Base-by-base conservation (phyloP, 2,113 vertebrate genomes). In the Notiomystis cincta region DNA sequence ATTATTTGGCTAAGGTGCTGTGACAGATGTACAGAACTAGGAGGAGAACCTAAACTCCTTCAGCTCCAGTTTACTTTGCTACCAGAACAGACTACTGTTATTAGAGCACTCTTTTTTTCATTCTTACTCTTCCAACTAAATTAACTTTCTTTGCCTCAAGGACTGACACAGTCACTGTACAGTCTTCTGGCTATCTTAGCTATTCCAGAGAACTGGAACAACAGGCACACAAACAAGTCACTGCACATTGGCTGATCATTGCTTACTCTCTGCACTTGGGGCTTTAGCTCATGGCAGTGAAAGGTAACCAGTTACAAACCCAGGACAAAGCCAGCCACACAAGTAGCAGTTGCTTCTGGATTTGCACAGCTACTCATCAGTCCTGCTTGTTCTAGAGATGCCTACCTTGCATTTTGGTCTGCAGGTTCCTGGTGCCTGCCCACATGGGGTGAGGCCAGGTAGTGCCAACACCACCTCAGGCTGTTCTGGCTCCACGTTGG, bases 81-180 rank as follows among this genome's bases (percentile, higher is more conserved):
- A 70, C 82, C 64, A 89, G 83, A 84, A 92, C 7, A 93, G 60
- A 38, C 91, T 81, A 31, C 76, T 95, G 60, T 89, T 95, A 89
- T 81, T 93, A 92, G 1, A 89, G 51, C 51, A 75, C 60, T 66
- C 82, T 50, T 50, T 53, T 92, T 95, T 95, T 62, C 86, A 96
- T 93, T 67, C 80, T 92, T 78, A 75, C 73, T 89, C 83, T 81
- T 87, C 89, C 56, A 75, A 78, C 47, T 96, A 95, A 95, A 97
- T 97, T 93, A 95, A 91, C 72, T 95, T 97, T 92, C 92, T 91
- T 95, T 95, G 96, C 96, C 96, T 96, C 89, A 75, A 95, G 95
- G 93, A 95, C 64, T 71, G 86, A 87, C 94, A 90, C 40, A 78
- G 77, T 73, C 89, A 38, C 67, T 83, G 60, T 51, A 54, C 19